Evolutionary conservation across 1,140 invertebrate genomes (phyloP), one percentile per base, ranked within the genome.

Genomic region (Eulimnadia texana): DNA sequence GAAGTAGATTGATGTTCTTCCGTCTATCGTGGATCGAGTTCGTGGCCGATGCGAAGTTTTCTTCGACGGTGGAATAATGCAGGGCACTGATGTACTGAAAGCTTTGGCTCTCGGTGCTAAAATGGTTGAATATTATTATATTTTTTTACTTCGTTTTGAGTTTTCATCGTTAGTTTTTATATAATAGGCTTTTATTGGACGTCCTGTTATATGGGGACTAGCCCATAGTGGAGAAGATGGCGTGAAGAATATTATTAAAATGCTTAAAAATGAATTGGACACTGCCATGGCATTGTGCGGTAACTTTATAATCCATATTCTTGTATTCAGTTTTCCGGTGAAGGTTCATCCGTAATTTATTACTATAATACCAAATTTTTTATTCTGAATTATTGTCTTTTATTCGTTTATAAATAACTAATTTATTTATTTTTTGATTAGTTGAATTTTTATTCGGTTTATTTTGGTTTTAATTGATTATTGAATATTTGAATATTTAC

Each of bases 51-150:
- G 70, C 58, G 72, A 74, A 64, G 68, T 79, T 1, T 78, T 74
- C 64, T 51, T 79, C n/a, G 78, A 79, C 67, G 74, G 77, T 19
- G 78, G 78, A 22, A 64, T 80, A 6, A 65, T 74, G n/a, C 68
- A 64, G 28, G 78, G 78, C 20, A 69, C 71, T n/a, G 78, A 80
- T 68, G 68, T 78, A 25, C 68, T 79, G 24, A 78, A 78, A 65
- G 76, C 78, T 22, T 57, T 79, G 25, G 75, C 75, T 16, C 65
- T 80, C 3, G 78, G 78, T 25, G 78, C 78, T 3, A 66, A 62
- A 42, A 64, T 64, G 65, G 65, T 66, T n/a, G n/a, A n/a, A n/a
- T n/a, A n/a, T n/a, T n/a, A 64, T 60, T 54, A 49, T 22, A 16
- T 25, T 52, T 52, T 52, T 24, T 13, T 0, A 52, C 22, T 3